Percentiles rank a stretch among this genome's conserved stretches.
These are phyloP conservation scores for Clusia tigrina DNA, from an alignment of 2,888 invertebrate species.

Conservation along the genomic window DNA sequence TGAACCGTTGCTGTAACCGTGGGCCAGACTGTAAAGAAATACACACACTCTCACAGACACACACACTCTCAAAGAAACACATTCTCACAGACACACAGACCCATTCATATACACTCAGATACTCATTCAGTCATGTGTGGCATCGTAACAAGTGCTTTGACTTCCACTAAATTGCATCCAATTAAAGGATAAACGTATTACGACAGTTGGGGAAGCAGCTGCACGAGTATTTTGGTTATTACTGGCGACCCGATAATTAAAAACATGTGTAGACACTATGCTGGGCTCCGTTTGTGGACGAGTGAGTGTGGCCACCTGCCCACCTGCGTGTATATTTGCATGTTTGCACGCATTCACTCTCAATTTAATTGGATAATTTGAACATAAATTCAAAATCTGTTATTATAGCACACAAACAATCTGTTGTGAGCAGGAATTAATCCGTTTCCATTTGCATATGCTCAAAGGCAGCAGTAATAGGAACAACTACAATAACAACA, in stretches of 20 bases:
- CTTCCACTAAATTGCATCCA: conserved; percentile 2
- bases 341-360: background rate
- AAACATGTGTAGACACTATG: background rate
- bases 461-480: no score
- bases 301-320: background rate
- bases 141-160: background rate
- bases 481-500: background rate
- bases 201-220: background rate
- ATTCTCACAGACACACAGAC: background rate
- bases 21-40: no score
- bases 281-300: no score
- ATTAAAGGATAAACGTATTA: conserved; percentile 6
- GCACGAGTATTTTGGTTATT: background rate
- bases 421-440: conserved; percentile 1
- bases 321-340: background rate
- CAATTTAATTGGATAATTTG: background rate
- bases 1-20: no score
- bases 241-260: background rate
- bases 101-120: background rate
- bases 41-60: no score
- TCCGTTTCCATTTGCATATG: background rate
- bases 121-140: background rate
- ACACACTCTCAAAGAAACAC: no score
- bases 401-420: background rate
- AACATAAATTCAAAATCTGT: background rate